Evolutionary conservation across 2,113 vertebrate species (phyloP).

Genomic region (Copsychus sechellarum): DNA sequence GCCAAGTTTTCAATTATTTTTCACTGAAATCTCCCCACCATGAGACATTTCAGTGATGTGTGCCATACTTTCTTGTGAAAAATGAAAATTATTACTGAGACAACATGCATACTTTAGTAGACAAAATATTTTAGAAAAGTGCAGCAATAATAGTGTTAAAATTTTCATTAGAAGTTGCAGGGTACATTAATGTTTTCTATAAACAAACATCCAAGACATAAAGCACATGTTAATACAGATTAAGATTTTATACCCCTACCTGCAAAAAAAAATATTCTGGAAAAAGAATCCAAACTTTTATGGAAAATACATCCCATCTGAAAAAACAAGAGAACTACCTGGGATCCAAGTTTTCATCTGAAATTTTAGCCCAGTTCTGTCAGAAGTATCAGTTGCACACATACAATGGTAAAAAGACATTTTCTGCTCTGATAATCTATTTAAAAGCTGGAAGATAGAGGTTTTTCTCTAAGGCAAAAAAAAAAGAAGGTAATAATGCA

Average conservation of each 20-base stretch:
- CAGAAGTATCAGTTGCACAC: neutral
- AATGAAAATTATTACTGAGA: neutral
- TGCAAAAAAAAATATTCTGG: slow-evolving; percentile 1
- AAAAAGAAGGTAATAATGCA: neutral
- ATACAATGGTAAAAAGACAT: neutral
- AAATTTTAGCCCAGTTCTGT: neutral
- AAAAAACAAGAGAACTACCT: neutral
- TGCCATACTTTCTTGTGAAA: neutral
- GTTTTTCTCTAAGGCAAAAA: neutral
- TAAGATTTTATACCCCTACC: neutral
- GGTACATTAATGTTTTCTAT: neutral
- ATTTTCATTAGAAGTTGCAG: slow-evolving; percentile 25
- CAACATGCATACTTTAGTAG: neutral
- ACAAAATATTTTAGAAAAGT: neutral
- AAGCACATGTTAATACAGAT: slow-evolving; percentile 20
- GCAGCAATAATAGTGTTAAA: neutral
- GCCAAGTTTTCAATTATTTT: neutral
- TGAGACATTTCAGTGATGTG: neutral
- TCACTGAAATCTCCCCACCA: neutral
- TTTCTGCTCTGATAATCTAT: neutral
- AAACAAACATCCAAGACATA: slow-evolving; percentile 21
- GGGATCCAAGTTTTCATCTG: neutral
- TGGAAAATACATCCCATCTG: neutral
- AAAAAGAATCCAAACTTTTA: neutral
- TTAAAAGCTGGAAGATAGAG: neutral